Evolutionary conservation across 2,888 invertebrate genomes (phyloP).

Genomic region (Boloria selene): DNA sequence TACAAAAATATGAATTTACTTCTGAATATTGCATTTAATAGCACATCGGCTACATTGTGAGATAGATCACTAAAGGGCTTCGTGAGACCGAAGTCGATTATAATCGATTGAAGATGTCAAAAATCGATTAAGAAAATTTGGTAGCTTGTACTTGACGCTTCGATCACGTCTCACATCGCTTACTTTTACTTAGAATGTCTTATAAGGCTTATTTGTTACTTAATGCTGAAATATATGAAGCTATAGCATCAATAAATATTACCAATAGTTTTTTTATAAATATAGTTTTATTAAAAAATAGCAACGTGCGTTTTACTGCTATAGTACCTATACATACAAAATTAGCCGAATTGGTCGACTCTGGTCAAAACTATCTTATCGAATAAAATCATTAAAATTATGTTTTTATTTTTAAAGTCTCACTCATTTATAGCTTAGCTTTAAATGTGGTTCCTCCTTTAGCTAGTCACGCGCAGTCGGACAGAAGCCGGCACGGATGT

Average conservation of each 20-base stretch:
- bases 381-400: no score
- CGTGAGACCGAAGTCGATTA: constrained; percentile 44
- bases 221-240: constrained; percentile 9
- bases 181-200: constrained; percentile 32
- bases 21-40: neutral
- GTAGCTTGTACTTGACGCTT: constrained; percentile 34
- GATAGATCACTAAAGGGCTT: constrained; percentile 31
- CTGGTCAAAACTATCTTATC: no score
- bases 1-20: neutral
- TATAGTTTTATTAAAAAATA: no score
- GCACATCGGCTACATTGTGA: constrained; percentile 1
- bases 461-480: constrained; percentile 52
- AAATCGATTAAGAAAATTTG: constrained; percentile 53
- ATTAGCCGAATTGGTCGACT: no score
- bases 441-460: constrained; percentile 9
- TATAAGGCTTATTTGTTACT: neutral
- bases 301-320: no score
- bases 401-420: neutral
- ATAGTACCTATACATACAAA: no score
- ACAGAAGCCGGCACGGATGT: constrained; percentile 57
- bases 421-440: neutral
- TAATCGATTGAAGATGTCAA: constrained; percentile 53
- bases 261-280: no score
- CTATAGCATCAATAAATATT: neutral
- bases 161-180: constrained; percentile 33